Evolutionary conservation across 2,113 vertebrate genomes (phyloP), one percentile per base, ranked within the genome.

Genomic region (Atherinomorus stipes): DNA sequence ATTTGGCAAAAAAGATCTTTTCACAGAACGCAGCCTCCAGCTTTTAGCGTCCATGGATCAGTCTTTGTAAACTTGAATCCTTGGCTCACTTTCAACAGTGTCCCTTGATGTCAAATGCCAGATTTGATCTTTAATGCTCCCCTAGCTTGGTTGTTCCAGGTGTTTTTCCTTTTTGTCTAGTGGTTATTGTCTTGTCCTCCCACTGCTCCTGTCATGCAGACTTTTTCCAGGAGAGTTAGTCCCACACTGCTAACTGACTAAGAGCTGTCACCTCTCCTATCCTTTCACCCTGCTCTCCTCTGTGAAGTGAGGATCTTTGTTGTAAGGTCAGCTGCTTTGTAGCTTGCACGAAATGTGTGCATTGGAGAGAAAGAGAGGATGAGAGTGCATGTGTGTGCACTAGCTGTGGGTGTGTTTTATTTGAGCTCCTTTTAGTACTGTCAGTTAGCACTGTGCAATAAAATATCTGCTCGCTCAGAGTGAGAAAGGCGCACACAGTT

Each of bases 241-340:
- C 75, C 77, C 81, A 75, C 77, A 71, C 61, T 15, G 76, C 72
- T 86, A 66, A 76, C 80, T 78, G 80, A 78, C 76, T 77, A 72
- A 83, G 84, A 78, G 79, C 88, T 88, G 84, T 84, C 86, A 74
- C 80, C 72, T 90, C 84, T 83, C 60, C 64, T 85, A 69, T 81
- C 57, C 77, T 64, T 71, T 85, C 78, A 85, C 80, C 77, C 72
- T 65, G 25, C 65, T 87, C 74, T 80, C 65, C 76, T 78, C 73
- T 64, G 77, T 78, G 77, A 74, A 67, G 64, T 75, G 69, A 76
- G 86, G 69, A 56, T 81, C 82, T 80, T 83, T 80, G 79, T 78
- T 81, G 69, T 83, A 74, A 87, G 85, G 83, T 92, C 90, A 92
- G 85, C 83, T 86, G 81, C 85, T 87, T 89, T 84, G 81, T 74